A percentile compares a stretch with the other conserved stretches of the same genome.
phyloP scores from a whole-genome alignment of 92 coral and sea anemone species.

The Hydrozoanthus gracilis region DNA sequence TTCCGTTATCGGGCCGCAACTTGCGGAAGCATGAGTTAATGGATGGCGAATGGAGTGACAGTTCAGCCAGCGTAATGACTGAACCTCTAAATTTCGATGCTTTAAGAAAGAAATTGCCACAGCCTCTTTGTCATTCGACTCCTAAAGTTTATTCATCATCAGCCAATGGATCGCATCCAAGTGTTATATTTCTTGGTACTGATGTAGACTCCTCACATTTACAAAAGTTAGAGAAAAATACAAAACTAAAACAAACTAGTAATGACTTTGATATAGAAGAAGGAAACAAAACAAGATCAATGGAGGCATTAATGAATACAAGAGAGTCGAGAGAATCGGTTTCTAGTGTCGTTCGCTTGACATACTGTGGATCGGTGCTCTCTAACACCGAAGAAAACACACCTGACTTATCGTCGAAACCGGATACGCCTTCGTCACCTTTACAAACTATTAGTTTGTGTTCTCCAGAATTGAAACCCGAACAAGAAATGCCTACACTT shows the following conservation, averaged over 20 bases:
- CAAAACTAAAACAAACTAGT: conserved; percentile 5
- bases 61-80: conserved; percentile 84
- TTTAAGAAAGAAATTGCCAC: conserved; percentile 29
- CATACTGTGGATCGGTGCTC: conserved; percentile 90
- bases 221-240: neutral
- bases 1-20: conserved; percentile 37
- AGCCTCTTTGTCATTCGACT: conserved; percentile 40
- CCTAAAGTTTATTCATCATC: conserved; percentile 58
- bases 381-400: conserved; percentile 68
- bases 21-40: conserved; percentile 40
- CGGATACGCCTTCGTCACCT: conserved; percentile 45
- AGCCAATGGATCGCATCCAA: conserved; percentile 53
- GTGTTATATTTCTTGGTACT: conserved; percentile 81
- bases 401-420: conserved; percentile 37
- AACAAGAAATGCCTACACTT: conserved; percentile 58
- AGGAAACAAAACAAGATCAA: conserved; percentile 10
- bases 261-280: conserved; percentile 23
- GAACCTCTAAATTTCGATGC: conserved; percentile 76
- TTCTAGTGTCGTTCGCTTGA: conserved; percentile 72
- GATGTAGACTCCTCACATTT: conserved; percentile 53
- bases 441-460: conserved; percentile 27
- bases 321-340: conserved; percentile 60
- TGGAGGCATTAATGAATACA: conserved; percentile 51
- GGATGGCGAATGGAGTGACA: conserved; percentile 79
- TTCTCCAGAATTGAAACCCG: conserved; percentile 48